These are phyloP conservation scores for Globicephala melas DNA, from an alignment of 2,113 vertebrate genomes.

Conservation along the genomic window DNA sequence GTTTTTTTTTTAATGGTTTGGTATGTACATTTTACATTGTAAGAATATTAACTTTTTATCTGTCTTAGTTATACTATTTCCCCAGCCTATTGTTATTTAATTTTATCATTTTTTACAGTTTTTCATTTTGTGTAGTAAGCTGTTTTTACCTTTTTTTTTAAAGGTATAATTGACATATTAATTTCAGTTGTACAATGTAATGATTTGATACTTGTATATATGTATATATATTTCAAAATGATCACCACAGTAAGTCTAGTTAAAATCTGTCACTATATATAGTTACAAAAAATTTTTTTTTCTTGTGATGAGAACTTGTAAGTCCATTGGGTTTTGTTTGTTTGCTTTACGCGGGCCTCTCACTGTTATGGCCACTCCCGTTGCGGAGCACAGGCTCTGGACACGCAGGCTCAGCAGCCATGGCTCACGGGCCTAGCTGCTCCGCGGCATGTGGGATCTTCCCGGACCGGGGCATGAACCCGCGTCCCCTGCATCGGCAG, in stretches of 20 bases:
- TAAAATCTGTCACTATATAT: neutral
- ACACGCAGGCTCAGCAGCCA: too few species aligned
- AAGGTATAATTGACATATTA: neutral
- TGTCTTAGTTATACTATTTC: neutral
- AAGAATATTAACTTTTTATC: neutral
- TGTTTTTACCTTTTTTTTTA: neutral
- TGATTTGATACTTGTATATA: neutral
- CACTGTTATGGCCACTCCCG: too few species aligned
- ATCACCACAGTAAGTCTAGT: neutral
- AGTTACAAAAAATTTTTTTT: neutral
- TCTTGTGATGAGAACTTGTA: neutral
- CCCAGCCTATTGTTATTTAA: neutral
- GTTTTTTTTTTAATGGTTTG: neutral
- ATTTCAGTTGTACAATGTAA: neutral
- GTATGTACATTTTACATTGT: neutral
- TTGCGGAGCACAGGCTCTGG: too few species aligned
- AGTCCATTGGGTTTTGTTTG: neutral
- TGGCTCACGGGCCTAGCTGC: too few species aligned
- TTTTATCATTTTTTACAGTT: neutral
- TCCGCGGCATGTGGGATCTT: too few species aligned
- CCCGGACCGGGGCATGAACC: too few species aligned
- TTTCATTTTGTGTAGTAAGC: neutral
- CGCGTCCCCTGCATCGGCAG: too few species aligned
- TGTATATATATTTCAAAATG: neutral
- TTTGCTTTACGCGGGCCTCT: too few species aligned